A percentile compares a stretch with the other conserved stretches of the same genome.
These are phyloP conservation scores for Vireo griseus DNA, from an alignment of 2,797 vertebrate species.

Conservation along the genomic window DNA sequence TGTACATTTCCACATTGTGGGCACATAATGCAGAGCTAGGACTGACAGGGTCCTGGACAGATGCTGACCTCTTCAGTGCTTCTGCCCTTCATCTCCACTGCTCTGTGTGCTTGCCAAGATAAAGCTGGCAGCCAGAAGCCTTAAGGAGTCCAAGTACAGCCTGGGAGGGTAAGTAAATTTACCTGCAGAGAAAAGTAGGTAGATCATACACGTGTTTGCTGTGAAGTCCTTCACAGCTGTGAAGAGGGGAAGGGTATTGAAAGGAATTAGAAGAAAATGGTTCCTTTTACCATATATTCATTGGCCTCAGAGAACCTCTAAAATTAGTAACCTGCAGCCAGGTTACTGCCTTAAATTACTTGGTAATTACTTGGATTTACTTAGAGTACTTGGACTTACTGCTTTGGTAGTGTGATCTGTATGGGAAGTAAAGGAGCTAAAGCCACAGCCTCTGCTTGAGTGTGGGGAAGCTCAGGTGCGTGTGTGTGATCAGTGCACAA, in stretches of 20 bases:
- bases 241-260: neutral
- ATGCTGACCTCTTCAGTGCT: neutral
- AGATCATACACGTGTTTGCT: neutral
- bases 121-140: neutral
- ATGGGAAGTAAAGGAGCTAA: rapidly evolving
- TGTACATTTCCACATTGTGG: neutral
- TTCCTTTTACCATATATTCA: neutral
- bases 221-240: neutral
- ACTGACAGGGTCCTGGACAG: neutral
- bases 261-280: neutral
- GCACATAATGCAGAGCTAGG: rapidly evolving
- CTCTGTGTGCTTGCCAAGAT: neutral
- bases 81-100: neutral
- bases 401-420: rapidly evolving
- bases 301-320: neutral
- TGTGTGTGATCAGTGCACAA: rapidly evolving
- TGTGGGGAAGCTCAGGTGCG: rapidly evolving
- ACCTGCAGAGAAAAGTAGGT: neutral
- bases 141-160: neutral
- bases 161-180: neutral
- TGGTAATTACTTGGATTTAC: neutral
- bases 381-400: no score
- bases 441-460: rapidly evolving
- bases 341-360: neutral
- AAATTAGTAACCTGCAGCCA: neutral